Conservation (phyloP, 2,888 invertebrate genomes). For the Thysanoteuthis rhombus region DNA sequence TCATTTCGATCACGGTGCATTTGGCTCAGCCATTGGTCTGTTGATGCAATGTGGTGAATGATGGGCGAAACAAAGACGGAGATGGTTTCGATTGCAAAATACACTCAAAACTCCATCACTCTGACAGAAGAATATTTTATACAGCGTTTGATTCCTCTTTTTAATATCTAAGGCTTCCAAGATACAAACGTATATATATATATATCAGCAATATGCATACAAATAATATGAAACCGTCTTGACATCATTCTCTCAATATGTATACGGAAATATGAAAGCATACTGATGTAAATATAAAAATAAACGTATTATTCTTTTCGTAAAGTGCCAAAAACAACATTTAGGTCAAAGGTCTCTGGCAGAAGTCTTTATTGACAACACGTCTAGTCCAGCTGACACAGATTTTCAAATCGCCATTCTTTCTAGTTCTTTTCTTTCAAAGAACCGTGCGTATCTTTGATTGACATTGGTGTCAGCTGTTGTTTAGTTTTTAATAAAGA, state of each 20-base stretch:
- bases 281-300: neutral
- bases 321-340: conserved; percentile 12
- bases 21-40: no score
- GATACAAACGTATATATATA: neutral
- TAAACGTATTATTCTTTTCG: neutral
- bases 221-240: neutral
- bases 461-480: neutral
- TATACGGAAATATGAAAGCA: neutral
- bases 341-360: neutral
- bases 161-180: no score
- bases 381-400: neutral
- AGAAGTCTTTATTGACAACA: neutral
- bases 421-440: neutral
- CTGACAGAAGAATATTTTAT: no score
- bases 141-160: no score
- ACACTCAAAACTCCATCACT: no score
- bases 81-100: no score
- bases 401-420: neutral
- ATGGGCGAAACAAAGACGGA: no score
- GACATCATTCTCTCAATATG: neutral
- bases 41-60: no score
- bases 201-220: neutral
- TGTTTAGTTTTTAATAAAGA: neutral
- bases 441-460: neutral
- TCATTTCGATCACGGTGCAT: no score